Conservation (phyloP, 2,888 invertebrate genomes). For the Lycia hirtaria region DNA sequence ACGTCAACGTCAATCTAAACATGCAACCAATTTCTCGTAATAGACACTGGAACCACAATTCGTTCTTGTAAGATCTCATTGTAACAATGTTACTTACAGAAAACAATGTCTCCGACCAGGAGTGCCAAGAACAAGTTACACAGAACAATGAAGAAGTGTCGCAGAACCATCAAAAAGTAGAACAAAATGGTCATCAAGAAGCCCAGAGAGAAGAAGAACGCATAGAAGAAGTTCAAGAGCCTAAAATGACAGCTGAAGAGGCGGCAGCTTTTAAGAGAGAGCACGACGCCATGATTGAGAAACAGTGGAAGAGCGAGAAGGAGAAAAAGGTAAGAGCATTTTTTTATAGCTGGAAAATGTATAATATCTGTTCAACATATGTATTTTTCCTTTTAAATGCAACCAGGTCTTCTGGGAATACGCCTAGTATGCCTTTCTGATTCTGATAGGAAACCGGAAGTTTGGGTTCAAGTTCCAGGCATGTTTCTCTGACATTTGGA, state of each 20-base stretch:
- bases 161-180: conserved; percentile 8
- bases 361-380: too few relatives aligned
- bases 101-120: conserved; percentile 17
- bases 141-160: conserved; percentile 13
- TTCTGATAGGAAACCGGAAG: too few relatives aligned
- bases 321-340: conserved; percentile 65
- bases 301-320: conserved; percentile 65
- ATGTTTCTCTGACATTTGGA: too few relatives aligned
- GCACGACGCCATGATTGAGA: conserved; percentile 61
- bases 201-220: conserved; percentile 7
- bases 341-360: not conserved
- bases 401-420: too few relatives aligned
- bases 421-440: too few relatives aligned
- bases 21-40: too few relatives aligned
- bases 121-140: conserved; percentile 7
- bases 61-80: too few relatives aligned
- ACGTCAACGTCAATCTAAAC: too few relatives aligned
- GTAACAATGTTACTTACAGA: conserved; percentile 13
- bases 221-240: conserved; percentile 40
- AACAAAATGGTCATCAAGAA: not conserved
- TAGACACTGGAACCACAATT: too few relatives aligned
- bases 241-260: conserved; percentile 29
- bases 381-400: too few relatives aligned
- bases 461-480: too few relatives aligned
- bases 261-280: conserved; percentile 51